Conservation (phyloP, 2,888 invertebrate genomes). For the Limnephilus lunatus region DNA sequence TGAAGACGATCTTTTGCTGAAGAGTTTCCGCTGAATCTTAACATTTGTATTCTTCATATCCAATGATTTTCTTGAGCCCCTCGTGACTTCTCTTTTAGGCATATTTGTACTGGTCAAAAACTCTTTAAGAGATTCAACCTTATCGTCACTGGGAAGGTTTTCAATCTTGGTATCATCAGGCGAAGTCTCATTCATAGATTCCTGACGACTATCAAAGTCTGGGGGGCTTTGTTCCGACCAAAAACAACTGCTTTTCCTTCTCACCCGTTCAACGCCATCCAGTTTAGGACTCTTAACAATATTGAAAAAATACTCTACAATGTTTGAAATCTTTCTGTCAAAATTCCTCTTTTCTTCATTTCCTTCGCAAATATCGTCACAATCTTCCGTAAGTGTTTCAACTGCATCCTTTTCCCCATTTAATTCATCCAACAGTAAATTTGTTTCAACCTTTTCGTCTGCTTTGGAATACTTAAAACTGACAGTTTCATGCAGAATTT, state of each 20-base stretch:
- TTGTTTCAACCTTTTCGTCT: constrained; percentile 41
- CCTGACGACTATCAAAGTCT: constrained; percentile 68
- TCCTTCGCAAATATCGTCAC: constrained; percentile 15
- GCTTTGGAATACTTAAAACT: constrained; percentile 67
- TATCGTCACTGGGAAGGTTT: constrained; percentile 70
- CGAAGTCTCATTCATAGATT: constrained; percentile 59
- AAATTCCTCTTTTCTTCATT: constrained; percentile 70
- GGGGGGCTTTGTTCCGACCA: constrained; percentile 73
- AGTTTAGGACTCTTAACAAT: constrained; percentile 74
- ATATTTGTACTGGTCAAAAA: constrained; percentile 68
- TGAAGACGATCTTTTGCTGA: constrained; percentile 62
- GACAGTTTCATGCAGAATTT: constrained; percentile 76
- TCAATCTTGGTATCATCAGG: constrained; percentile 46
- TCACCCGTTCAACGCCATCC: constrained; percentile 69
- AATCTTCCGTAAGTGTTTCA: constrained; percentile 68
- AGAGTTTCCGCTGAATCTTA: constrained; percentile 62
- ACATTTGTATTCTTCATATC: constrained; percentile 57
- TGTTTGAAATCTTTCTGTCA: constrained; percentile 74
- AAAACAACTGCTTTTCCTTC: constrained; percentile 74
- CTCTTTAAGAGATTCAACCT: constrained; percentile 76
- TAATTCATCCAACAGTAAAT: not conserved
- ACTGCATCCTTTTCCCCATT: constrained; percentile 12
- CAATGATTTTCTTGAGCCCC: constrained; percentile 33
- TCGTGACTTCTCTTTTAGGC: constrained; percentile 3
- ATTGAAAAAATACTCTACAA: constrained; percentile 76